Evolutionary conservation across 30 jellyfish, hydroid and myxozoan species (phyloP).

Genomic region (Hydractinia symbiolongicarpus): DNA sequence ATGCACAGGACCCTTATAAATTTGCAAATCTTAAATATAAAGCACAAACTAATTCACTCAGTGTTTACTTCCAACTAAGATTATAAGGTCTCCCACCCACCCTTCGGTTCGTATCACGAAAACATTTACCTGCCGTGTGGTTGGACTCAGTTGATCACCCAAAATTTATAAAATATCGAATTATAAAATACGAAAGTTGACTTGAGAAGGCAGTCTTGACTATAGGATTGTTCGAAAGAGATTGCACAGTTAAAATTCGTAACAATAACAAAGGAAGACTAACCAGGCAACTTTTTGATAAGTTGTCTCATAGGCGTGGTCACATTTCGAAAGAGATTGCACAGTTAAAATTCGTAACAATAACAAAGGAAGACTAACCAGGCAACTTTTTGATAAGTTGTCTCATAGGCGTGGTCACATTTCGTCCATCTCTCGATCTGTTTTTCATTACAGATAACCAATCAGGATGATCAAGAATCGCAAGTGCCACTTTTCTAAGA

Average conservation of each 20-base stretch:
- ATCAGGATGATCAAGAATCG: conserved; percentile 35
- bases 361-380: conserved; percentile 4
- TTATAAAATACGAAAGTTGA: too few species aligned
- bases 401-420: conserved; percentile 62
- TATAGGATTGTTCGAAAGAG: too few species aligned
- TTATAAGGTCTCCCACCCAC: too few species aligned
- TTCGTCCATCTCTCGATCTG: conserved; percentile 39
- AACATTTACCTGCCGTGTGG: too few species aligned
- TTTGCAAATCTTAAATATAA: too few species aligned
- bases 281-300: conserved; percentile 68
- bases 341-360: not conserved
- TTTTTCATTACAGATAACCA: conserved; percentile 51
- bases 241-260: not conserved
- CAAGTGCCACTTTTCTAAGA: conserved; percentile 52
- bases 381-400: conserved; percentile 64
- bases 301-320: conserved; percentile 70
- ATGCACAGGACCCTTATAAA: too few species aligned
- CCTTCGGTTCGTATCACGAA: too few species aligned
- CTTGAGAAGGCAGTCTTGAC: too few species aligned
- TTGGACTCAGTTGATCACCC: too few species aligned
- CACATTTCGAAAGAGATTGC: conserved; percentile 7
- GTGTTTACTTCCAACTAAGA: too few species aligned
- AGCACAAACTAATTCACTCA: too few species aligned
- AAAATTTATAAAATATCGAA: too few species aligned
- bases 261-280: not conserved